A percentile compares a stretch with the other conserved stretches of the same genome.
These are phyloP conservation scores for Sebastes ruberrimus DNA, from an alignment of 2,797 vertebrate genomes.

Conservation along the genomic window DNA sequence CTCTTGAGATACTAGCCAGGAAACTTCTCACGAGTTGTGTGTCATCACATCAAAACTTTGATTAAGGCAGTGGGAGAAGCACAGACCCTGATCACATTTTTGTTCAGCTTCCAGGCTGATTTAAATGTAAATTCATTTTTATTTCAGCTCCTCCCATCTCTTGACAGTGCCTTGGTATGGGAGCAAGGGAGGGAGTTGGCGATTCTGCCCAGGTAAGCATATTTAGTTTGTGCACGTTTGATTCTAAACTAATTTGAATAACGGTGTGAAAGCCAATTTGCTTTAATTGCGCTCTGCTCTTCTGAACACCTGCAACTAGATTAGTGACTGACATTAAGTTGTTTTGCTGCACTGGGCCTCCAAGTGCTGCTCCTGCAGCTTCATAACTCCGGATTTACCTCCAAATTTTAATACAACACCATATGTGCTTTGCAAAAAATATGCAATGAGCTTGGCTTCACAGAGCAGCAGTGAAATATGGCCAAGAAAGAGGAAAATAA, in stretches of 20 bases:
- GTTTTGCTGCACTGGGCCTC: conserved; percentile 80
- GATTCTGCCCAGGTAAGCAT: conserved; percentile 83
- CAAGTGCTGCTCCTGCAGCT: conserved; percentile 66
- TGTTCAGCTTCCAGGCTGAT: conserved; percentile 72
- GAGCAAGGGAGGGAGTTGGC: conserved; percentile 14
- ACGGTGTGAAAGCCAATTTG: conserved; percentile 82
- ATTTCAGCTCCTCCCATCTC: conserved; percentile 68
- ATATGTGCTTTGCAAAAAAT: conserved; percentile 79
- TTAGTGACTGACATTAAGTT: conserved; percentile 84
- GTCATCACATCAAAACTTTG: conserved; percentile 78
- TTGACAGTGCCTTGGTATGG: conserved; percentile 56
- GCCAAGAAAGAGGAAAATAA: conserved; percentile 71
- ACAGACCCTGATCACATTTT: conserved; percentile 77
- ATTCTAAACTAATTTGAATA: conserved; percentile 85
- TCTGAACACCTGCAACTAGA: conserved; percentile 83
- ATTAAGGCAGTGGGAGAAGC: conserved; percentile 74
- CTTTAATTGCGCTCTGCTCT: conserved; percentile 82
- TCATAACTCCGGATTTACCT: conserved; percentile 80
- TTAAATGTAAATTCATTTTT: conserved; percentile 83
- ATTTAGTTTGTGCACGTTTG: conserved; percentile 75
- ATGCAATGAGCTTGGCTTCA: conserved; percentile 72
- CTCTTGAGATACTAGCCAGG: conserved; percentile 54
- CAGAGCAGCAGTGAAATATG: conserved; percentile 70
- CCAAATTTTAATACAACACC: conserved; percentile 79
- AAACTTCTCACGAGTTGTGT: conserved; percentile 51